These are phyloP conservation scores for Elysia crispata DNA, from an alignment of 2,888 invertebrate genomes.

Conservation along the genomic window DNA sequence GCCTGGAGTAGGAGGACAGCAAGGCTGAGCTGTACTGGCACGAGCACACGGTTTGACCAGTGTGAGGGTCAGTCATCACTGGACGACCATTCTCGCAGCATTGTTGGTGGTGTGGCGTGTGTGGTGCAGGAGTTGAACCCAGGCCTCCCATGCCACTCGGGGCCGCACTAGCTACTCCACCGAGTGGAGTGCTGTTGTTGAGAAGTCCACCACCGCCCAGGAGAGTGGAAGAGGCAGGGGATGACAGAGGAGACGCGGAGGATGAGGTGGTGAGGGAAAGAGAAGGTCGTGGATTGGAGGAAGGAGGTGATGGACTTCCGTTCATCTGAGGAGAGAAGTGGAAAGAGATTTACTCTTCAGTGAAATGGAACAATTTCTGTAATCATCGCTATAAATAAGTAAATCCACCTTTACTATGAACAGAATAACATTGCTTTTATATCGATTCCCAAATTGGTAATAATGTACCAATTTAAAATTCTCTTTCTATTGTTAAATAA, in stretches of 20 bases:
- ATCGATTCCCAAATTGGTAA: too few species aligned
- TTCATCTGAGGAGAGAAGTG: conserved; percentile 17
- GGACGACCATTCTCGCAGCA: conserved; percentile 93
- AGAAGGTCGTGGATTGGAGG: background rate
- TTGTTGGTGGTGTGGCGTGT: conserved; percentile 56
- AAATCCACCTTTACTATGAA: too few species aligned
- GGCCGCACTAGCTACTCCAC: background rate
- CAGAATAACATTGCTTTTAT: too few species aligned
- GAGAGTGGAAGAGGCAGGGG: conserved; percentile 11
- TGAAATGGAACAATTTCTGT: too few species aligned
- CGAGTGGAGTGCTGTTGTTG: background rate
- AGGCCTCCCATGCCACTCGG: background rate
- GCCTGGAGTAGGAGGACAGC: conserved; percentile 83
- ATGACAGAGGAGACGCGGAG: too few species aligned
- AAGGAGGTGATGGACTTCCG: conserved; percentile 36
- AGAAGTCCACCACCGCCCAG: background rate
- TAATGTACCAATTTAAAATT: too few species aligned
- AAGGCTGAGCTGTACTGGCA: conserved; percentile 85
- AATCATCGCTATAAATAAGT: too few species aligned
- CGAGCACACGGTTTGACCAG: conserved; percentile 75
- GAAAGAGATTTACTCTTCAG: too few species aligned
- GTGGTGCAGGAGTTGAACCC: conserved; percentile 45
- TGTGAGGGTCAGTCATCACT: conserved; percentile 74
- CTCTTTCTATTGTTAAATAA: too few species aligned
- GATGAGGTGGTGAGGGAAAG: too few species aligned